These are phyloP conservation scores for Brachionus angularis DNA, from an alignment of 1,140 invertebrate genomes.

Conservation along the genomic window DNA sequence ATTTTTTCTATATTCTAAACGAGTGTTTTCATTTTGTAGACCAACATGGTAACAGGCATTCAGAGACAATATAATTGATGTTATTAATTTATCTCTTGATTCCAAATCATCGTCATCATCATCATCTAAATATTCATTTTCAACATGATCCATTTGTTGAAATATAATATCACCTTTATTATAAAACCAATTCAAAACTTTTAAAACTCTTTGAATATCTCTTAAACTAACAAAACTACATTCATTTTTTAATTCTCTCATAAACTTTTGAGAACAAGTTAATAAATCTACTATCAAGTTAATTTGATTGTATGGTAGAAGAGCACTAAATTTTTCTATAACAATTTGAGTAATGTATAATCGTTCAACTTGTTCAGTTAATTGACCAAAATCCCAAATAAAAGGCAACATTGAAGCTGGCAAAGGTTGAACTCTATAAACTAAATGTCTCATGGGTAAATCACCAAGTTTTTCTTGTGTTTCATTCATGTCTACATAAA, in stretches of 20 bases:
- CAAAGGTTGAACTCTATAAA: conserved; percentile 52
- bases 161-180: not conserved
- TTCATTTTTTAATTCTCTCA: conserved; percentile 52
- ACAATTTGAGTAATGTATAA: conserved; percentile 50
- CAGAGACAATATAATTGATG: conserved; percentile 45
- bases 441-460: conserved; percentile 52
- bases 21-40: conserved; percentile 25
- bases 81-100: not conserved
- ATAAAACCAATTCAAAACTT: conserved; percentile 46
- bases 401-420: conserved; percentile 52
- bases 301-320: conserved; percentile 19
- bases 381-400: conserved; percentile 55
- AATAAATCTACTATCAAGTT: conserved; percentile 47
- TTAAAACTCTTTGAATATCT: conserved; percentile 50
- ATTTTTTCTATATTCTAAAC: conserved; percentile 45
- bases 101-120: not conserved
- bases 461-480: conserved; percentile 48
- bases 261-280: conserved; percentile 51
- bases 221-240: conserved; percentile 56
- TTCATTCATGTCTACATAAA: conserved; percentile 50
- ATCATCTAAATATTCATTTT: not conserved
- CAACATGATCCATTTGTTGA: not conserved
- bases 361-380: conserved; percentile 49
- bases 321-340: not conserved
- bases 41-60: conserved; percentile 46